Evolutionary conservation across 2,797 vertebrate species (phyloP).

Genomic region (Hoplostethus atlanticus): DNA sequence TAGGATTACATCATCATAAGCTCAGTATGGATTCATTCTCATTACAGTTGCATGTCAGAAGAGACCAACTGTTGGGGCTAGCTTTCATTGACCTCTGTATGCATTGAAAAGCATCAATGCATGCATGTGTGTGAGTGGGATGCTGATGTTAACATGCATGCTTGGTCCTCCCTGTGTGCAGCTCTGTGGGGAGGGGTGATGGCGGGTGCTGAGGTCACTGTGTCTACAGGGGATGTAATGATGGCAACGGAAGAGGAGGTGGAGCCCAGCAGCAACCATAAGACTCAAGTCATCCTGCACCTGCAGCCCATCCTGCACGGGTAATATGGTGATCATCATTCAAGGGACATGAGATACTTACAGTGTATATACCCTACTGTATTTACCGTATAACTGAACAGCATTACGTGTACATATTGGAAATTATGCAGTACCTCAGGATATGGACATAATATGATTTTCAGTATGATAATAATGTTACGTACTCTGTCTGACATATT

Average conservation of each 20-base stretch:
- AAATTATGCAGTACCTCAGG: background rate
- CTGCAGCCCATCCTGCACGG: constrained; percentile 90
- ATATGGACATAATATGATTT: background rate
- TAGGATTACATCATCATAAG: constrained; percentile 60
- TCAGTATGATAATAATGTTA: background rate
- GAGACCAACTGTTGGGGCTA: constrained; percentile 23
- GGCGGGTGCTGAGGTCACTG: constrained; percentile 88
- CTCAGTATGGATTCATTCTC: constrained; percentile 41
- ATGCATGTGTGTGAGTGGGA: constrained; percentile 44
- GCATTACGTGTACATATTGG: background rate
- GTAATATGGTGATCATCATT: constrained; percentile 74
- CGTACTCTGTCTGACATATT: background rate
- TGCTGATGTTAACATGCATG: constrained; percentile 55
- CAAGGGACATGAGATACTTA: background rate
- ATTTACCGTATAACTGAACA: constrained; percentile 6
- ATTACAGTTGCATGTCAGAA: constrained; percentile 54
- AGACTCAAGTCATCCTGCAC: constrained; percentile 91
- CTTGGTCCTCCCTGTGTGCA: constrained; percentile 55
- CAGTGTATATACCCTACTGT: too few relatives aligned
- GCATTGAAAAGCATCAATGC: constrained; percentile 44
- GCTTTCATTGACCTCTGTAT: constrained; percentile 40
- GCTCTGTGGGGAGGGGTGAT: constrained; percentile 62
- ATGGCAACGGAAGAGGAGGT: constrained; percentile 89
- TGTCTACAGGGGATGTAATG: constrained; percentile 90
- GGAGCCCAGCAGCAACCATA: constrained; percentile 87